Evolutionary conservation across 2,888 invertebrate genomes (phyloP).

Genomic region (Lasioglossum leucozonium): DNA sequence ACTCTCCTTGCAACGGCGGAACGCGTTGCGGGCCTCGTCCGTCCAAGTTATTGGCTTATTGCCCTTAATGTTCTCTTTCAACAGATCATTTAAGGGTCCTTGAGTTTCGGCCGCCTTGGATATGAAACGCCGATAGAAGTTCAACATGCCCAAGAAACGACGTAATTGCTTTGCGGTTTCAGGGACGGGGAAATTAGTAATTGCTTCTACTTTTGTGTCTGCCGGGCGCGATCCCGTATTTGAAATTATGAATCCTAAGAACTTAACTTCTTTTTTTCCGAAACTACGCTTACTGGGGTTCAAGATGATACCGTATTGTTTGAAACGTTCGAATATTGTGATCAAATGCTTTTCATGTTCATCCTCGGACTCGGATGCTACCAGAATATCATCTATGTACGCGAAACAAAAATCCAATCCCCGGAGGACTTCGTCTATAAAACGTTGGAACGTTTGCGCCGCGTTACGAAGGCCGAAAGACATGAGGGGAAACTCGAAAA

Average conservation of each 20-base stretch:
- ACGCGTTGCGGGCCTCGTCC: not conserved
- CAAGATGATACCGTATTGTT: not conserved
- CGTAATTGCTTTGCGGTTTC: not conserved
- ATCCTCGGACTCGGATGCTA: not conserved
- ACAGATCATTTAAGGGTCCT: not conserved
- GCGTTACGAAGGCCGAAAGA: slow-evolving; percentile 24
- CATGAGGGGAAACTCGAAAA: slow-evolving; percentile 16
- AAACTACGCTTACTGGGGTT: not conserved
- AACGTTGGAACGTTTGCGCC: slow-evolving; percentile 26
- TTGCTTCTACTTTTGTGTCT: not conserved
- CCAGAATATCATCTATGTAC: slow-evolving; percentile 19
- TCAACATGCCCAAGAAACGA: slow-evolving; percentile 25
- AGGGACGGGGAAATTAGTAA: not conserved
- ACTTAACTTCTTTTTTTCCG: not conserved
- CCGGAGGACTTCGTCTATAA: slow-evolving; percentile 11
- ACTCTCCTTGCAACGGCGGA: not conserved
- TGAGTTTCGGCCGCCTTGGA: not conserved
- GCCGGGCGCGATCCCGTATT: not conserved
- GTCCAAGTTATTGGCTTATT: not conserved
- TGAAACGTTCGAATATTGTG: not conserved
- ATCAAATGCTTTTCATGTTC: not conserved
- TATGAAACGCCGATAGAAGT: slow-evolving; percentile 25
- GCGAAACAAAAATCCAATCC: slow-evolving; percentile 19
- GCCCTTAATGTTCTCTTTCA: not conserved
- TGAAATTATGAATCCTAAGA: not conserved